These are phyloP conservation scores for Caenorhabditis elegans DNA, from an alignment of 1,140 invertebrate species.

Conservation along the genomic window DNA sequence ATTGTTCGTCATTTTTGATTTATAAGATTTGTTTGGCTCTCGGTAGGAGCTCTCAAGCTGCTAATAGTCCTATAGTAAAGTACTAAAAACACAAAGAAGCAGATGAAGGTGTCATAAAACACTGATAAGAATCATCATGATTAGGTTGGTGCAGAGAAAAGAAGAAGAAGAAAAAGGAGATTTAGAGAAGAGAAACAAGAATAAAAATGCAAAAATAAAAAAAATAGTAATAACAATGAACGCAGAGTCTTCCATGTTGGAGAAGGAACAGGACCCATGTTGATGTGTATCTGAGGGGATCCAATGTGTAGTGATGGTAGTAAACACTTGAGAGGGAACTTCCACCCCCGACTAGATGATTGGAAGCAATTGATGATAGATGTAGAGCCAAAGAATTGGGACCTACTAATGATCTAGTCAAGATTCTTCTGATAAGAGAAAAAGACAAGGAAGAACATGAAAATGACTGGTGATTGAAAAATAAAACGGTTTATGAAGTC, in stretches of 20 bases:
- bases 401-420: conserved; percentile 10
- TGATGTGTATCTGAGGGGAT: not conserved
- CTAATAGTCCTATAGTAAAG: not conserved
- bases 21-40: not conserved
- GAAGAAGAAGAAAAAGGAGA: not conserved
- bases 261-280: conserved; percentile 11
- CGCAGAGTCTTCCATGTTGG: not conserved
- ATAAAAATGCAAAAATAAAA: not conserved
- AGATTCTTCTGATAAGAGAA: not conserved
- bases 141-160: not conserved
- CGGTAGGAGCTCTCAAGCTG: not conserved
- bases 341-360: conserved; percentile 8
- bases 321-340: conserved; percentile 24
- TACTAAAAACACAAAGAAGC: not conserved
- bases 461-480: not conserved
- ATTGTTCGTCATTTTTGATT: conserved; percentile 6
- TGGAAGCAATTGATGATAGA: conserved; percentile 22
- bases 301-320: conserved; percentile 6
- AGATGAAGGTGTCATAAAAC: not conserved
- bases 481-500: no score
- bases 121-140: not conserved
- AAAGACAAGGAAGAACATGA: not conserved
- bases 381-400: not conserved
- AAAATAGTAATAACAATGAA: not conserved
- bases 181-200: not conserved